Evolutionary conservation across 2,888 invertebrate species (phyloP).

Genomic region (Nycteola revayana): DNA sequence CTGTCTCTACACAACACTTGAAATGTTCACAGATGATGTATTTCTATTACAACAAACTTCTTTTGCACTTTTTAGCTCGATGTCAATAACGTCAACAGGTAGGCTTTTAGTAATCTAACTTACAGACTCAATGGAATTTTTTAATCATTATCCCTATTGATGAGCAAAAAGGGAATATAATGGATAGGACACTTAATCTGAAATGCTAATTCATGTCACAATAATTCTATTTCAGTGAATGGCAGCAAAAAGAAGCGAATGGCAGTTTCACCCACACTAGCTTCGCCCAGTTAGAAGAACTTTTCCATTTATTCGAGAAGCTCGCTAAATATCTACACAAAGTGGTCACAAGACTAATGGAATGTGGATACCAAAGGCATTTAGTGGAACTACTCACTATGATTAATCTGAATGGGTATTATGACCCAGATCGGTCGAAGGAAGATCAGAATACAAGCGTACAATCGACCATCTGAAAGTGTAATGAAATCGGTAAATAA

Average conservation of each 20-base stretch:
- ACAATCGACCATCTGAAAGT: slow-evolving; percentile 27
- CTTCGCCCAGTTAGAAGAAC: slow-evolving; percentile 78
- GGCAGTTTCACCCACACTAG: slow-evolving; percentile 81
- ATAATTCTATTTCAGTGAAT: slow-evolving; percentile 74
- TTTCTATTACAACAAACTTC: no score
- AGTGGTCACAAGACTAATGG: slow-evolving; percentile 83
- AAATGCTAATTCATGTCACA: no score
- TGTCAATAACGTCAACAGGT: no score
- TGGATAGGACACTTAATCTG: no score
- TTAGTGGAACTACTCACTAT: slow-evolving; percentile 84
- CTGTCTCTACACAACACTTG: no score
- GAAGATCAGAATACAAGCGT: slow-evolving; percentile 47
- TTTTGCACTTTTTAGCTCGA: no score
- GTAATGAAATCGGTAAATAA: no score
- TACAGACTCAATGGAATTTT: no score
- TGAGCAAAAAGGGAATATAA: no score
- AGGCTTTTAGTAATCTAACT: no score
- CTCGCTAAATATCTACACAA: slow-evolving; percentile 83
- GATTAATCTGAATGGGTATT: slow-evolving; percentile 85
- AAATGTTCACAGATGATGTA: no score
- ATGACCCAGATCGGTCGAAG: slow-evolving; percentile 59
- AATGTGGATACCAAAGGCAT: slow-evolving; percentile 86
- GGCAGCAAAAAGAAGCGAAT: slow-evolving; percentile 74
- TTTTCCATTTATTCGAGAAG: slow-evolving; percentile 83
- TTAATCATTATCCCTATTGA: no score